Base-by-base conservation (phyloP, 2,113 vertebrate species). In the Neoarius graeffei region DNA sequence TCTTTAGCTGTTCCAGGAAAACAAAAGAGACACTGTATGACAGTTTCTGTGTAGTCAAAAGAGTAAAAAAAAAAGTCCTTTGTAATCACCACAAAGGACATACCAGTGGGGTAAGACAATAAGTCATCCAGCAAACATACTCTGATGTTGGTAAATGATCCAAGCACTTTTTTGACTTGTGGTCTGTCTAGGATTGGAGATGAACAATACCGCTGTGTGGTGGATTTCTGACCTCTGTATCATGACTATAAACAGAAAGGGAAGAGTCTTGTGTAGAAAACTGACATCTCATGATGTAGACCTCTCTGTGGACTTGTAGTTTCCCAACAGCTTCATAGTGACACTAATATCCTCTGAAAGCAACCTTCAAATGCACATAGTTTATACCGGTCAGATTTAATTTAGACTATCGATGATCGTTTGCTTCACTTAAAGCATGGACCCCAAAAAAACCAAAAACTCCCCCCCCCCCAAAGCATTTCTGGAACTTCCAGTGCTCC, bases 51-150 rank as follows among this genome's bases (percentile, higher is more conserved):
- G n/a, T 91, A 93, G 87, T 90, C 90, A 76, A 92, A 91, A 89
- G 90, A 91, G 92, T 93, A 87, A 54, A 89, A 60, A 35, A 87
- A 87, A 90, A 90, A 87, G 90, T 90, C 89, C 92, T 94, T 95
- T 94, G 94, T 94, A 93, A 94, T 94, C 89, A 93, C 93, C 93
- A 92, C 94, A 94, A 93, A 93, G 93, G 91, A 93, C 92, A 95
- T 94, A 92, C 90, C 94, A 94, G 92, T 89, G 91, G 92, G 92
- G 89, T 92, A 93, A 93, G 92, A 93, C 94, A 90, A 94, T 95
- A 95, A 94, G 92, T 95, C 94, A 94, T 93, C 94, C 92, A 84
- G 92, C 93, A 95, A 95, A 95, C 94, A 94, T 93, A 94, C 93
- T 94, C 90, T 93, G 93, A 94, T 94, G 94, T 93, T 87, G 83